A percentile compares a stretch with the other conserved stretches of the same genome.
phyloP scores from a whole-genome alignment of 2,113 vertebrate genomes.

The Narcine bancroftii region DNA sequence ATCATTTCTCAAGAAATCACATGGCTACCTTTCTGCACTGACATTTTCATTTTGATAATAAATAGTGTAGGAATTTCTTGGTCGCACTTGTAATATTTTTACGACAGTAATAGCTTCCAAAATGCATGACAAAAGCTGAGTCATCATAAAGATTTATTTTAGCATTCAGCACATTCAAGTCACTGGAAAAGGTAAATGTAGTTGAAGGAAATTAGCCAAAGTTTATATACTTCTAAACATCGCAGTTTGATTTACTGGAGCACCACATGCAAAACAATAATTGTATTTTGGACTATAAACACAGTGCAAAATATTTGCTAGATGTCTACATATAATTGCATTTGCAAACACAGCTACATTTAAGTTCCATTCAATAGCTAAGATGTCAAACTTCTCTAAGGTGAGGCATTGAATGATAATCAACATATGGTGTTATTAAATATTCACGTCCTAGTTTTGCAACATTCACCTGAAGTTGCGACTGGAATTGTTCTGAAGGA shows the following conservation, averaged over 20 bases:
- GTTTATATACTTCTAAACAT: background rate
- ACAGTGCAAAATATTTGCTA: background rate
- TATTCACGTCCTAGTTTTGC: background rate
- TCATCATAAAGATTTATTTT: background rate
- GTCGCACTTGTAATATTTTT: constrained; percentile 16
- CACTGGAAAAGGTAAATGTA: background rate
- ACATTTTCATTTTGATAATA: constrained; percentile 37
- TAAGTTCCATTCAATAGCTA: background rate
- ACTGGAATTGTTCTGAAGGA: background rate
- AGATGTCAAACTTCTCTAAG: background rate
- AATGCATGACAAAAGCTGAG: background rate
- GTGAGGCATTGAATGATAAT: background rate
- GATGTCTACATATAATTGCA: background rate
- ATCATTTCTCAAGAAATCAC: background rate
- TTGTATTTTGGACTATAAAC: background rate
- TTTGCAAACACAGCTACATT: background rate
- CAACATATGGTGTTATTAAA: background rate
- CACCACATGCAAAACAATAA: background rate
- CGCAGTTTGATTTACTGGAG: background rate
- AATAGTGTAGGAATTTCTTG: constrained; percentile 29
- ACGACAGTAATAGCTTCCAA: background rate
- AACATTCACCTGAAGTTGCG: background rate
- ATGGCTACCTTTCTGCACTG: constrained; percentile 10
- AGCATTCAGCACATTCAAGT: background rate
- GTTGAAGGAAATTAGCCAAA: background rate